These are phyloP conservation scores for Notarius lentiginosus DNA, from an alignment of 2,113 vertebrate genomes.

Conservation along the genomic window DNA sequence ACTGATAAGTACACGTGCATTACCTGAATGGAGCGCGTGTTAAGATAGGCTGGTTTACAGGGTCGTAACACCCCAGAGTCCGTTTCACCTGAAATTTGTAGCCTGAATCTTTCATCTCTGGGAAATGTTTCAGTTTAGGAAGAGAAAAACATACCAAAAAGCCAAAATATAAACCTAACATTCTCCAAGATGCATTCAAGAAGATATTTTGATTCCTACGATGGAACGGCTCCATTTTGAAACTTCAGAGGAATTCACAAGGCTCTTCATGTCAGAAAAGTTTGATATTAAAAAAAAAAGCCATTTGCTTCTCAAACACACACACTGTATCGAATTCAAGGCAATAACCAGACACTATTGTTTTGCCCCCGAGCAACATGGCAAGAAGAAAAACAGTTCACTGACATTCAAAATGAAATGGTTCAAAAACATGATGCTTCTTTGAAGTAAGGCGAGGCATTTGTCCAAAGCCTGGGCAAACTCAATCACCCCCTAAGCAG, in stretches of 20 bases:
- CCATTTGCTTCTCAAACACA: conserved; percentile 23
- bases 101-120: neutral
- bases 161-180: neutral
- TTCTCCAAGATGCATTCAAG: neutral
- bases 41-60: neutral
- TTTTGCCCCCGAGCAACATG: conserved; percentile 10
- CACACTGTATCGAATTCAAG: conserved; percentile 28
- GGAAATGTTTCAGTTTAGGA: neutral
- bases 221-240: conserved; percentile 40
- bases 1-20: neutral
- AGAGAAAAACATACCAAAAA: neutral
- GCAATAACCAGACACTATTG: neutral
- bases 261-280: conserved; percentile 29
- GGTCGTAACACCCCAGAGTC: neutral
- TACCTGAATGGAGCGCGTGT: no score
- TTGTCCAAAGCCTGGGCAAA: neutral
- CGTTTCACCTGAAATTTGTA: neutral
- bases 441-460: conserved; percentile 23
- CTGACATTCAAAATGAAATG: conserved; percentile 18
- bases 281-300: conserved; percentile 17
- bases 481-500: conserved; percentile 14
- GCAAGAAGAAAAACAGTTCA: conserved; percentile 9
- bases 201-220: neutral
- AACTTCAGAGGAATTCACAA: conserved; percentile 44
- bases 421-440: conserved; percentile 19